These are phyloP conservation scores for Idaea straminata DNA, from an alignment of 2,888 invertebrate species.

Conservation along the genomic window DNA sequence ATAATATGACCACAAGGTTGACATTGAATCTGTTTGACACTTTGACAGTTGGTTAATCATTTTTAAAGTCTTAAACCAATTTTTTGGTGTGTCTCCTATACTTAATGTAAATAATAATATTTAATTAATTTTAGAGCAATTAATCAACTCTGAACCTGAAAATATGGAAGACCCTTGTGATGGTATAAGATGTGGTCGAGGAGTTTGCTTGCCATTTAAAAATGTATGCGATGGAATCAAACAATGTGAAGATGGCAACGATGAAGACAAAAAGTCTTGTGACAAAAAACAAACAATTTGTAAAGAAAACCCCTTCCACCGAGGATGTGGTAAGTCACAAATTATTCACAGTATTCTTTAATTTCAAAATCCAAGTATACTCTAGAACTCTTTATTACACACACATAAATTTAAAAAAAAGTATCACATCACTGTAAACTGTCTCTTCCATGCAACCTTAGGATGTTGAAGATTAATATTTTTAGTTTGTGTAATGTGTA, in stretches of 20 bases:
- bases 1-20: no score
- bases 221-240: conserved; percentile 84
- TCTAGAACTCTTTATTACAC: no score
- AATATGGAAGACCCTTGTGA: conserved; percentile 63
- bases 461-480: no score
- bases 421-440: no score
- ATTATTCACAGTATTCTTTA: neutral
- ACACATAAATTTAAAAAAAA: no score
- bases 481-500: no score
- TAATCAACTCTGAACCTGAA: conserved; percentile 1
- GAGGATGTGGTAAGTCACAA: conserved; percentile 57
- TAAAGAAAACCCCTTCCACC: conserved; percentile 47
- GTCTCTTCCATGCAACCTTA: no score
- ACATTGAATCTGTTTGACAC: no score
- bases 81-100: no score
- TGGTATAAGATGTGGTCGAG: conserved; percentile 84
- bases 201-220: conserved; percentile 81
- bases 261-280: conserved; percentile 81
- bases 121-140: conserved; percentile 9
- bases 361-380: neutral
- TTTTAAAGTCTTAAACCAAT: no score
- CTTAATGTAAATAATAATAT: conserved; percentile 16
- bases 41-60: no score
- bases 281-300: conserved; percentile 50
- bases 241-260: conserved; percentile 85